Evolutionary conservation across 2,888 invertebrate species (phyloP).

Genomic region (Tuberolachnus salignus): DNA sequence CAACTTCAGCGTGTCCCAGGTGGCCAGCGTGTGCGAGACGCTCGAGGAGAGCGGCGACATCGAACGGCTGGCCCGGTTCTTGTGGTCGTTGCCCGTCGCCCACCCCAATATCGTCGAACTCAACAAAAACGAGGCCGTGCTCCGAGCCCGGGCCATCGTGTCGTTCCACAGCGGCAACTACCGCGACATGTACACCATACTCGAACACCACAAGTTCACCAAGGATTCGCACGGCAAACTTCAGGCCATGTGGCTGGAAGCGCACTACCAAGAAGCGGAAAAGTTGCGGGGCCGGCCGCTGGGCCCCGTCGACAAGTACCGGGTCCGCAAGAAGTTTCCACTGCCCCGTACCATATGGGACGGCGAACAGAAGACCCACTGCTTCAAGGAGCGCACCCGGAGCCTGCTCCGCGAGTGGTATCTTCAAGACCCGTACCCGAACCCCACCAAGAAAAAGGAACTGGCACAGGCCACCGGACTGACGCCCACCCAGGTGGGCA

Average conservation of each 20-base stretch:
- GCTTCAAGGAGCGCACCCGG: conserved; percentile 94
- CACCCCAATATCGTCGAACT: conserved; percentile 82
- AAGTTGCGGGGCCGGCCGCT: conserved; percentile 86
- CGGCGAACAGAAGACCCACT: conserved; percentile 94
- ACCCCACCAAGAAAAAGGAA: conserved; percentile 91
- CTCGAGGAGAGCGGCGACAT: conserved; percentile 94
- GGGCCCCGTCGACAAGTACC: conserved; percentile 92
- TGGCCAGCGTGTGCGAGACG: conserved; percentile 91
- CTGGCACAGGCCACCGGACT: conserved; percentile 88
- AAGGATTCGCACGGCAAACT: conserved; percentile 88
- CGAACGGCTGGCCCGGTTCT: conserved; percentile 83
- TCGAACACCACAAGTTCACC: conserved; percentile 88
- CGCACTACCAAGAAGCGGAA: conserved; percentile 92
- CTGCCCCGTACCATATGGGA: conserved; percentile 93
- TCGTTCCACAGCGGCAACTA: conserved; percentile 90
- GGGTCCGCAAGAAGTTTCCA: conserved; percentile 92
- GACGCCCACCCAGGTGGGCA: conserved; percentile 91
- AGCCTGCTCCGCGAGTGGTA: conserved; percentile 97
- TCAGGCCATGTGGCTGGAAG: conserved; percentile 91
- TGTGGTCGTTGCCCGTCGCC: conserved; percentile 91
- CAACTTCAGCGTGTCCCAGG: conserved; percentile 84
- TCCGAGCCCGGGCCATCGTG: conserved; percentile 84
- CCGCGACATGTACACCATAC: conserved; percentile 84
- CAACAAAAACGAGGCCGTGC: conserved; percentile 85
- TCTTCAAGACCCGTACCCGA: conserved; percentile 94